phyloP scores from a whole-genome alignment of 2,113 vertebrate species.

The Austrofundulus limnaeus region DNA sequence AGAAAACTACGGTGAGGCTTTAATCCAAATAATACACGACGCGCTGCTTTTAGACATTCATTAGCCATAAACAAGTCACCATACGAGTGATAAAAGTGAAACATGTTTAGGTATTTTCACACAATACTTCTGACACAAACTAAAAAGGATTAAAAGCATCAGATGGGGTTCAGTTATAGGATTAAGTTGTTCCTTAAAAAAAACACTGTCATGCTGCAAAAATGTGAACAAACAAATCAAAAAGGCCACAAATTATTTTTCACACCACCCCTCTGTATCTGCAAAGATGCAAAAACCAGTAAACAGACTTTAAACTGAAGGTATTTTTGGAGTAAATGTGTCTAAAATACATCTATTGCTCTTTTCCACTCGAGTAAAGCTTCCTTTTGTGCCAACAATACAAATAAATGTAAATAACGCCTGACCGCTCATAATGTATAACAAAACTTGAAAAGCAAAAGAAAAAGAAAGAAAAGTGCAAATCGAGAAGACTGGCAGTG shows the following conservation, averaged over 20 bases:
- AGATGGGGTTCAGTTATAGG: not conserved
- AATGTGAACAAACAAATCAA: constrained; percentile 1
- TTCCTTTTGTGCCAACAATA: not conserved
- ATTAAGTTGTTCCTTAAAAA: not conserved
- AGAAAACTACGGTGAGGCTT: not conserved
- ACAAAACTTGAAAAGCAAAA: not conserved
- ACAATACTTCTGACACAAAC: not conserved
- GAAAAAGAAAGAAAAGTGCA: constrained; percentile 1
- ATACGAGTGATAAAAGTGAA: not conserved
- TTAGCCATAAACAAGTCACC: not conserved
- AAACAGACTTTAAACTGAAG: not conserved
- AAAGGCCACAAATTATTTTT: not conserved
- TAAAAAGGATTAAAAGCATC: not conserved
- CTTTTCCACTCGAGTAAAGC: not conserved
- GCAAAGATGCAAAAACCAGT: not conserved
- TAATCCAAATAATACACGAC: constrained; percentile 1
- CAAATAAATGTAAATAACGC: not conserved
- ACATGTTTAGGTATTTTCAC: not conserved
- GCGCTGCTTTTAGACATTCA: not conserved
- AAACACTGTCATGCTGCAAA: not conserved
- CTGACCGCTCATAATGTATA: not conserved
- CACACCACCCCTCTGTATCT: not conserved
- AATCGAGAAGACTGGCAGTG: constrained; percentile 13
- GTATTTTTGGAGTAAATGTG: not conserved
- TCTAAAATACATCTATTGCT: not conserved